Conservation (phyloP, 1,140 invertebrate species). For the Parapsyche elsis region DNA sequence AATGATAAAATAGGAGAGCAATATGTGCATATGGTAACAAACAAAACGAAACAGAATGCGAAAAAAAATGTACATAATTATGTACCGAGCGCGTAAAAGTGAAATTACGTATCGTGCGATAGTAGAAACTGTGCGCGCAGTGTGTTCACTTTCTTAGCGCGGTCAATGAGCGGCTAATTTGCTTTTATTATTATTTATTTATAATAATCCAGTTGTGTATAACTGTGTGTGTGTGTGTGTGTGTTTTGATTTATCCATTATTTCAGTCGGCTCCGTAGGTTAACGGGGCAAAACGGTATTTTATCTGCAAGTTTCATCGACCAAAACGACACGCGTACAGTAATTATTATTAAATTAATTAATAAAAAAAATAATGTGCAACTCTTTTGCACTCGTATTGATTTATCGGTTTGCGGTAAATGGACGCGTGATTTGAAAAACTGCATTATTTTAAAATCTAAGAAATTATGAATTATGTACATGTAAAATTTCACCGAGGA, state of each 20-base stretch:
- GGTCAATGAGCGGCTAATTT: slow-evolving; percentile 36
- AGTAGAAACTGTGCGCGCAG: slow-evolving; percentile 8
- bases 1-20: background rate
- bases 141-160: slow-evolving; percentile 35
- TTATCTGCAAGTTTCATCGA: background rate
- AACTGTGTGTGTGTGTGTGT: too few species aligned
- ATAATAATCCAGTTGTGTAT: background rate
- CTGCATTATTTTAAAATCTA: too few species aligned
- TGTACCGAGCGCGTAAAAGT: slow-evolving; percentile 25
- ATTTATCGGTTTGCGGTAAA: too few species aligned
- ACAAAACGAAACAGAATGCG: background rate
- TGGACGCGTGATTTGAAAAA: too few species aligned
- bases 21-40: background rate
- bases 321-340: background rate
- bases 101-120: slow-evolving; percentile 27
- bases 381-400: too few species aligned
- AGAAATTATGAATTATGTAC: too few species aligned
- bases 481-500: too few species aligned
- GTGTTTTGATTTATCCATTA: too few species aligned
- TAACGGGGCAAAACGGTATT: slow-evolving; percentile 27
- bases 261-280: background rate
- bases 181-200: slow-evolving; percentile 29
- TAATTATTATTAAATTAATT: too few species aligned
- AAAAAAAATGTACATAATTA: background rate
- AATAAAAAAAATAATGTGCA: too few species aligned